Evolutionary conservation across 1,140 invertebrate genomes (phyloP).

Genomic region (Drosophila tsacasi): DNA sequence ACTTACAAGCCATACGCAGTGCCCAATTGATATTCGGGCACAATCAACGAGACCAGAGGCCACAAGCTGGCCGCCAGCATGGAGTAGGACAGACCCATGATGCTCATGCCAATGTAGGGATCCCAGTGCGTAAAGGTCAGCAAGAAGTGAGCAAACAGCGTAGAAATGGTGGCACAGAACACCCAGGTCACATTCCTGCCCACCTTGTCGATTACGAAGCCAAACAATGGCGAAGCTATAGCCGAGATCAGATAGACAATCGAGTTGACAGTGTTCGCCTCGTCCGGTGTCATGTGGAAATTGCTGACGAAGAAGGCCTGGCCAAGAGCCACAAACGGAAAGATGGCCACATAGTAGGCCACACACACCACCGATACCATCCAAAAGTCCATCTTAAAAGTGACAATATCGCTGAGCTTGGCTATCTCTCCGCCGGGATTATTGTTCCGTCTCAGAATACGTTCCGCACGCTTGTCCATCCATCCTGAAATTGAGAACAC

Average conservation of each 20-base stretch:
- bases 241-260: constrained; percentile 97
- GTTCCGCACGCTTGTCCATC: constrained; percentile 95
- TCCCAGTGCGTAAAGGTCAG: constrained; percentile 94
- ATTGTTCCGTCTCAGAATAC: constrained; percentile 89
- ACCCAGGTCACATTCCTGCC: constrained; percentile 97
- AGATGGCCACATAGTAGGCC: constrained; percentile 98
- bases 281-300: constrained; percentile 89
- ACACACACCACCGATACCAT: constrained; percentile 95
- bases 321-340: constrained; percentile 97
- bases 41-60: constrained; percentile 96
- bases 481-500: constrained; percentile 84
- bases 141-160: constrained; percentile 92
- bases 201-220: constrained; percentile 95
- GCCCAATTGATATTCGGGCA: constrained; percentile 96
- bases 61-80: constrained; percentile 97
- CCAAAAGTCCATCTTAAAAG: constrained; percentile 96
- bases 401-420: constrained; percentile 92
- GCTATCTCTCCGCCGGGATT: constrained; percentile 90
- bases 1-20: constrained; percentile 96
- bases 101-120: constrained; percentile 95
- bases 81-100: constrained; percentile 96
- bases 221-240: constrained; percentile 95
- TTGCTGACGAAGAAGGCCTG: constrained; percentile 97
- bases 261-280: constrained; percentile 94
- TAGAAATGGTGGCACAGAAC: constrained; percentile 91